These are phyloP conservation scores for Artibeus lituratus DNA, from an alignment of 2,797 vertebrate genomes.

Conservation along the genomic window DNA sequence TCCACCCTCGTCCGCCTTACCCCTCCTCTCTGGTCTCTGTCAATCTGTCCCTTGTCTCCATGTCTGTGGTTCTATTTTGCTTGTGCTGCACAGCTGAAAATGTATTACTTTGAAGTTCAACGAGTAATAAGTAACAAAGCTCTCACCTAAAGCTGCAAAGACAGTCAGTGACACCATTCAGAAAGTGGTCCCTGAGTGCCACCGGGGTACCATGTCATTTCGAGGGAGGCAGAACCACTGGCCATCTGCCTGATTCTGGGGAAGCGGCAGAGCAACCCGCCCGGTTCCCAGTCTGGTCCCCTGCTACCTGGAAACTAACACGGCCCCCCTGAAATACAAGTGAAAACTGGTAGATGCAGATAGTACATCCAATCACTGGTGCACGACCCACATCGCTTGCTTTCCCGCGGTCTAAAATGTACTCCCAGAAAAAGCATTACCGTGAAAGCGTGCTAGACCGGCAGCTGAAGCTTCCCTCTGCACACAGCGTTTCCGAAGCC, in stretches of 20 bases:
- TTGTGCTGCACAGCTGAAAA: not conserved
- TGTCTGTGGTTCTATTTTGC: no score
- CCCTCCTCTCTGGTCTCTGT: no score
- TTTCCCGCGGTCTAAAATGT: not conserved
- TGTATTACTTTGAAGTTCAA: constrained; percentile 3
- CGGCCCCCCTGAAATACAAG: not conserved
- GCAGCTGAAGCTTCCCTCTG: not conserved
- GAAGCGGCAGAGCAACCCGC: not conserved
- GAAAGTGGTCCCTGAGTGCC: not conserved
- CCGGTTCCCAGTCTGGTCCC: not conserved
- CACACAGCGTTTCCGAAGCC: not conserved
- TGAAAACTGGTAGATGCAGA: not conserved
- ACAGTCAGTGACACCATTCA: not conserved
- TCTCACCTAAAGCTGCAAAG: not conserved
- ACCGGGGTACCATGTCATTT: not conserved
- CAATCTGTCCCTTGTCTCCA: no score
- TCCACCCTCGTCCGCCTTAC: no score
- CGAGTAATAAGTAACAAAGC: not conserved
- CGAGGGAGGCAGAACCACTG: not conserved
- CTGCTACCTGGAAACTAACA: not conserved
- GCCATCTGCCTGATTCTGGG: not conserved
- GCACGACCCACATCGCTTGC: not conserved
- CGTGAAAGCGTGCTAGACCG: not conserved
- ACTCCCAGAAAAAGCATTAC: not conserved
- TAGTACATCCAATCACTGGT: not conserved